Evolutionary conservation across 2,888 invertebrate species (phyloP).

Genomic region (Drosophila diplacantha): DNA sequence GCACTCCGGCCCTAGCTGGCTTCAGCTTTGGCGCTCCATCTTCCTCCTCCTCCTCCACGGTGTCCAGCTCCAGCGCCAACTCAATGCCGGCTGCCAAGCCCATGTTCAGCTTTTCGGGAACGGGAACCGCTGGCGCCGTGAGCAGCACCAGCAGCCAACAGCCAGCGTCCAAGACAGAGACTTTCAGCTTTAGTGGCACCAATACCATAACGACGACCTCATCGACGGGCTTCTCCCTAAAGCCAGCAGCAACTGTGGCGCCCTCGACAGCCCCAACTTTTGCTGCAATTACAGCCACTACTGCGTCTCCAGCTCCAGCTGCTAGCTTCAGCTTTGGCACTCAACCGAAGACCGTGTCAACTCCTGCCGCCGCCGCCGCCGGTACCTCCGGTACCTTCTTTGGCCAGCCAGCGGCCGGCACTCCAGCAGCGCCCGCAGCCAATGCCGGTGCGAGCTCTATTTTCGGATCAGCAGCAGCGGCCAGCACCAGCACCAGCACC

Average conservation of each 20-base stretch:
- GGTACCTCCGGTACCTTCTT: constrained; percentile 20
- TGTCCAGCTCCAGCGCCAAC: constrained; percentile 40
- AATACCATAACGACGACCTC: constrained; percentile 17
- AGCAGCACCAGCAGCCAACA: constrained; percentile 36
- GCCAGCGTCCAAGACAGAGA: neutral
- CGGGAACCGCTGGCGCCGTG: constrained; percentile 2
- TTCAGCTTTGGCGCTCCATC: constrained; percentile 37
- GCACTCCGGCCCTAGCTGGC: constrained; percentile 7
- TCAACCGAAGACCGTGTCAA: neutral
- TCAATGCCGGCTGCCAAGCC: constrained; percentile 13
- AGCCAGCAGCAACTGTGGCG: neutral
- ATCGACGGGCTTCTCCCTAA: constrained; percentile 4
- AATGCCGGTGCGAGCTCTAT: constrained; percentile 13
- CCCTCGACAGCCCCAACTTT: neutral
- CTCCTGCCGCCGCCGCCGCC: neutral
- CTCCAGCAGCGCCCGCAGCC: neutral
- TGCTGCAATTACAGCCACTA: neutral
- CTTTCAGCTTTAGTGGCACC: constrained; percentile 7
- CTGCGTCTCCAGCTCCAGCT: neutral
- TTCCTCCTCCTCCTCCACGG: constrained; percentile 19
- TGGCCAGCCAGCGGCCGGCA: constrained; percentile 13
- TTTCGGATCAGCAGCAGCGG: constrained; percentile 13
- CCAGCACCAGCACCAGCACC: constrained; percentile 1
- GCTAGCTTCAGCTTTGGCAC: constrained; percentile 23
- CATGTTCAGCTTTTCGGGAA: constrained; percentile 27